Evolutionary conservation across 2,113 vertebrate species (phyloP).

Genomic region (Burhinus oedicnemus): DNA sequence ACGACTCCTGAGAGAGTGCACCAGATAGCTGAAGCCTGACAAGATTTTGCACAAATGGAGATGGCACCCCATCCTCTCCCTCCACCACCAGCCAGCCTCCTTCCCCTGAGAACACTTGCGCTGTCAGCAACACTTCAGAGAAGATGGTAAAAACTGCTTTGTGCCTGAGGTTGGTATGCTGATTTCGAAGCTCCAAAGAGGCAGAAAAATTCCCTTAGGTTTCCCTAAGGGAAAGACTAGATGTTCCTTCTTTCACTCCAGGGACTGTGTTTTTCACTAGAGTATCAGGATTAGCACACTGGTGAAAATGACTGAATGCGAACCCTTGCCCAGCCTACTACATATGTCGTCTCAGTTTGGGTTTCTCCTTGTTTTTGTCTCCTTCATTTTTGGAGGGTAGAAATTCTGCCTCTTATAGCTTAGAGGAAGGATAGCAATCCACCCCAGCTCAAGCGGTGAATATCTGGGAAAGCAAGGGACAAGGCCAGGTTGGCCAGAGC

Average conservation of each 20-base stretch:
- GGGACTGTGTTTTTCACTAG: not conserved
- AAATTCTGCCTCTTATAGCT: not conserved
- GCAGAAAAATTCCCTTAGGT: not conserved
- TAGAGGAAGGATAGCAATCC: not conserved
- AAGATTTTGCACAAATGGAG: slow-evolving; percentile 17
- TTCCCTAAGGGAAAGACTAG: not conserved
- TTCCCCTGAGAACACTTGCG: slow-evolving; percentile 35
- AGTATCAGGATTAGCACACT: not conserved
- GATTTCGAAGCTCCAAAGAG: not conserved
- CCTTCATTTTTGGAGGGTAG: not conserved
- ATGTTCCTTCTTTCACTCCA: not conserved
- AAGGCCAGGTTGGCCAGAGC: not conserved
- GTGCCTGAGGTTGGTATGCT: not conserved
- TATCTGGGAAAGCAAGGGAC: not conserved
- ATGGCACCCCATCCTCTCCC: not conserved
- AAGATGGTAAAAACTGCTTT: not conserved
- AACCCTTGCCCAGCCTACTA: not conserved
- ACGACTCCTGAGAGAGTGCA: slow-evolving; percentile 4
- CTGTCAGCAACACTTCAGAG: slow-evolving; percentile 1
- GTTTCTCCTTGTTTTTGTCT: not conserved
- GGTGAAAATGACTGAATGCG: not conserved
- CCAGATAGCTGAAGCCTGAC: slow-evolving; percentile 36
- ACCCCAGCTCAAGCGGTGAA: not conserved
- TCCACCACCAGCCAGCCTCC: not conserved
- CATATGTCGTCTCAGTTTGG: not conserved